These are phyloP conservation scores for Sebastes umbrosus DNA, from an alignment of 2,797 vertebrate species.

Conservation along the genomic window DNA sequence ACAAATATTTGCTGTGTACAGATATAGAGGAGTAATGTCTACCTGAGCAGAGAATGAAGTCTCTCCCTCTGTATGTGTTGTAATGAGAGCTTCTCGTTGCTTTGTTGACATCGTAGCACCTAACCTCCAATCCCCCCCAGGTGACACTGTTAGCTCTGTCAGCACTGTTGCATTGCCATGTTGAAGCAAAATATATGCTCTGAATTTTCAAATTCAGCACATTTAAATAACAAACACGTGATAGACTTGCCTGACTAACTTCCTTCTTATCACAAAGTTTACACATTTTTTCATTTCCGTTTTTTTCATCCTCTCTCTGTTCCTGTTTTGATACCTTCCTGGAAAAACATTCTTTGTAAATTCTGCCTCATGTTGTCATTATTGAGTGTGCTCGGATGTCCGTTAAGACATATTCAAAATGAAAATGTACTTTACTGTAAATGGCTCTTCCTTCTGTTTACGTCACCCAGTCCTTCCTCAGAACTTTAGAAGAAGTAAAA, in stretches of 20 bases:
- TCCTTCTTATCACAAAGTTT: background rate
- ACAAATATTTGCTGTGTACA: too few relatives aligned
- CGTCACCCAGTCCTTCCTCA: conserved; percentile 88
- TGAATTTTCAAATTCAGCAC: background rate
- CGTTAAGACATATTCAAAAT: background rate
- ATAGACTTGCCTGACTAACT: background rate
- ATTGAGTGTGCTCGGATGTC: background rate
- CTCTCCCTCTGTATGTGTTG: too few relatives aligned
- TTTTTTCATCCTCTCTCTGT: background rate
- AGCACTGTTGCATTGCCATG: too few relatives aligned
- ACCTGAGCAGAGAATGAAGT: too few relatives aligned
- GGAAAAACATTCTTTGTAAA: background rate
- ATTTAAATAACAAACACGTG: background rate
- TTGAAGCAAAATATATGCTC: too few relatives aligned
- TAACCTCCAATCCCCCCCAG: rapidly evolving
- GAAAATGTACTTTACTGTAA: background rate
- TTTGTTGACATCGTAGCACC: too few relatives aligned
- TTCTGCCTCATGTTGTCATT: background rate
- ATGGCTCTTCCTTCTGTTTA: conserved; percentile 78
- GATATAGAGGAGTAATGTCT: too few relatives aligned
- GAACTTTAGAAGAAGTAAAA: conserved; percentile 87
- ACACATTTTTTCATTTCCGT: background rate
- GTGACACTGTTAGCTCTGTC: too few relatives aligned
- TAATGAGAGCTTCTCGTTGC: too few relatives aligned
- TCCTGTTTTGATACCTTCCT: background rate